Evolutionary conservation across 2,113 vertebrate species (phyloP).

Genomic region (Pterocles orientalis): DNA sequence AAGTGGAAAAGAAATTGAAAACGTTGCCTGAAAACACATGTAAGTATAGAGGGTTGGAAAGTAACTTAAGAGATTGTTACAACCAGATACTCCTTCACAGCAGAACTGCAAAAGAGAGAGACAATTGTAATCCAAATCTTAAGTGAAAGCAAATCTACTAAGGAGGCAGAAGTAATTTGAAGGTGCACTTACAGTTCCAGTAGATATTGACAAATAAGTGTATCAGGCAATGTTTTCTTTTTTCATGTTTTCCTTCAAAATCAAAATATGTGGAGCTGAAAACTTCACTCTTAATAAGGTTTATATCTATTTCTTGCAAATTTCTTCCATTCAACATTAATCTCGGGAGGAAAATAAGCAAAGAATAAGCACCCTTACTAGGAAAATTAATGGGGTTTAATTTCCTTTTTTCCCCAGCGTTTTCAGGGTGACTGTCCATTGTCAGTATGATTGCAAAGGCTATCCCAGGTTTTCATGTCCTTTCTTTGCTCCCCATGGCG

Average conservation of each 20-base stretch:
- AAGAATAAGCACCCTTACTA: background rate
- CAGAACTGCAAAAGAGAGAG: background rate
- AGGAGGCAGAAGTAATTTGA: background rate
- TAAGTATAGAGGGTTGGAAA: background rate
- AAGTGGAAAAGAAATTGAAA: background rate
- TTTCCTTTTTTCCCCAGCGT: background rate
- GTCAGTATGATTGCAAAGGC: background rate
- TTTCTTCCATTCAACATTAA: background rate
- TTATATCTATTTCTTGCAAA: background rate
- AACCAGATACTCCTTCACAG: background rate
- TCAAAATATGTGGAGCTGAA: background rate
- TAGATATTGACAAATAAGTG: background rate
- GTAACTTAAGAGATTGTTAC: background rate
- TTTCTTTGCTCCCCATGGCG: background rate
- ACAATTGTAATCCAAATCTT: background rate
- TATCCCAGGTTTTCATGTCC: slow-evolving; percentile 10
- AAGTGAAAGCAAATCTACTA: background rate
- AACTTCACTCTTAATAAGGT: background rate
- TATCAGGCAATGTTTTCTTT: background rate
- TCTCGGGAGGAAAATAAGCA: background rate
- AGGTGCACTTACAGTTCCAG: background rate
- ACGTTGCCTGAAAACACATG: background rate
- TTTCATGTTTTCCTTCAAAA: background rate
- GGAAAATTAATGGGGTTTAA: background rate
- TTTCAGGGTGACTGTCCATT: slow-evolving; percentile 5